These are phyloP conservation scores for Psophia crepitans DNA, from an alignment of 2,113 vertebrate genomes.

Conservation along the genomic window DNA sequence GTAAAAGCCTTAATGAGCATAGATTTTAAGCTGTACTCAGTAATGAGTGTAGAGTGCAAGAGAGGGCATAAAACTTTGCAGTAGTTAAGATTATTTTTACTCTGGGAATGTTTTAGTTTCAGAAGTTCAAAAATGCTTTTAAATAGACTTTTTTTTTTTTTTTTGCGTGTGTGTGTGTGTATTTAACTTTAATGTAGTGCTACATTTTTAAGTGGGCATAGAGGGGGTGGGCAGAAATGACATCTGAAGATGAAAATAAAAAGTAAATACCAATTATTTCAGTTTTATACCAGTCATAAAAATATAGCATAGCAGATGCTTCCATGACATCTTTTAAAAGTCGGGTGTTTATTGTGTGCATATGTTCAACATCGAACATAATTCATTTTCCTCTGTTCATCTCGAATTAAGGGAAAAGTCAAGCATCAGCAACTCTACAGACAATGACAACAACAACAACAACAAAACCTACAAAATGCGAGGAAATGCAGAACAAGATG, in stretches of 20 bases:
- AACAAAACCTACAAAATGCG: not conserved
- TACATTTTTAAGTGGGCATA: not conserved
- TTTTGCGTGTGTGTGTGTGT: not conserved
- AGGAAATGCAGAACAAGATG: not conserved
- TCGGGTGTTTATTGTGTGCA: constrained; percentile 47
- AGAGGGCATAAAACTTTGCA: constrained; percentile 38
- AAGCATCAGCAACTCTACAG: not conserved
- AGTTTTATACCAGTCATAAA: constrained; percentile 36
- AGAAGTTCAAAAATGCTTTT: constrained; percentile 18
- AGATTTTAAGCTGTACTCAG: constrained; percentile 18
- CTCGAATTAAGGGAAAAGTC: constrained; percentile 35
- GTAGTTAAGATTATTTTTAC: constrained; percentile 62
- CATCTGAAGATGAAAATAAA: constrained; percentile 40
- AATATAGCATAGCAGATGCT: constrained; percentile 37
- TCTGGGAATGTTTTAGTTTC: constrained; percentile 37
- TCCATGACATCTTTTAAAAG: constrained; percentile 42
- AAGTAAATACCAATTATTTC: constrained; percentile 62
- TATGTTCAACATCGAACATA: constrained; percentile 53
- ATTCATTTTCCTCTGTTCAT: constrained; percentile 61
- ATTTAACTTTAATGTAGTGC: constrained; percentile 23
- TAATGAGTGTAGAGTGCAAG: constrained; percentile 41
- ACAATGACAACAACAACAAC: not conserved
- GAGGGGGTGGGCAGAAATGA: constrained; percentile 9
- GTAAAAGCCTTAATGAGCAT: constrained; percentile 56
- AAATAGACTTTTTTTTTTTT: not conserved